Conservation (phyloP, 1,140 invertebrate genomes). For the Wasmannia auropunctata region DNA sequence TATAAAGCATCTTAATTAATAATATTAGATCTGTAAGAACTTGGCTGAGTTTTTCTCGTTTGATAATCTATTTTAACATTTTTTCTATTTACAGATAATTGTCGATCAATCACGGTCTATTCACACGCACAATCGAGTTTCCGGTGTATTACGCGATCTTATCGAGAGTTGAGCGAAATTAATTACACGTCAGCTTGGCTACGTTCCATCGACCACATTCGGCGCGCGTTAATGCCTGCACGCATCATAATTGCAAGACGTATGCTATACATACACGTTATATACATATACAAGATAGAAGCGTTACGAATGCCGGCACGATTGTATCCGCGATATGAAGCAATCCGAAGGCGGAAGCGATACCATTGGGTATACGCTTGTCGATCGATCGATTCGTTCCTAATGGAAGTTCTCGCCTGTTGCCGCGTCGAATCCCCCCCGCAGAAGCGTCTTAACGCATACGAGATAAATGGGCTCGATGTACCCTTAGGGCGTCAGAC, state of each 20-base stretch:
- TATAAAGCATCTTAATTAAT: neutral
- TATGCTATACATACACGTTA: neutral
- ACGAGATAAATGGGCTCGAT: neutral
- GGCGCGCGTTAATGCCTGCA: neutral
- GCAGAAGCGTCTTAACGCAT: neutral
- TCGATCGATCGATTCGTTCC: conserved; percentile 27
- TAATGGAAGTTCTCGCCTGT: neutral
- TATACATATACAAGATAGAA: neutral
- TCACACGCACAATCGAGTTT: neutral
- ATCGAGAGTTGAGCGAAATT: conserved; percentile 37
- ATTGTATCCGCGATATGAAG: conserved; percentile 18
- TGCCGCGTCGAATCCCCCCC: neutral
- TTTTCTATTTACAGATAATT: neutral
- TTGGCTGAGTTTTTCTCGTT: neutral
- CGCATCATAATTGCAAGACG: conserved; percentile 24
- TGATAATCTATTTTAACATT: neutral
- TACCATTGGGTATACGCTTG: neutral
- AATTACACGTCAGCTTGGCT: conserved; percentile 35
- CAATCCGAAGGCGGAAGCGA: conserved; percentile 1
- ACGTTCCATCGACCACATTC: conserved; percentile 30
- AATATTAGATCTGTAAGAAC: neutral
- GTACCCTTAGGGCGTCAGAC: neutral
- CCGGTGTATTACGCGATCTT: neutral
- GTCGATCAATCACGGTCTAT: neutral
- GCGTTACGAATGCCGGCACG: conserved; percentile 2